A percentile compares a stretch with the other conserved stretches of the same genome.
Evolutionary conservation across 2,797 vertebrate genomes (phyloP).

Genomic region (Pipistrellus pygmaeus): DNA sequence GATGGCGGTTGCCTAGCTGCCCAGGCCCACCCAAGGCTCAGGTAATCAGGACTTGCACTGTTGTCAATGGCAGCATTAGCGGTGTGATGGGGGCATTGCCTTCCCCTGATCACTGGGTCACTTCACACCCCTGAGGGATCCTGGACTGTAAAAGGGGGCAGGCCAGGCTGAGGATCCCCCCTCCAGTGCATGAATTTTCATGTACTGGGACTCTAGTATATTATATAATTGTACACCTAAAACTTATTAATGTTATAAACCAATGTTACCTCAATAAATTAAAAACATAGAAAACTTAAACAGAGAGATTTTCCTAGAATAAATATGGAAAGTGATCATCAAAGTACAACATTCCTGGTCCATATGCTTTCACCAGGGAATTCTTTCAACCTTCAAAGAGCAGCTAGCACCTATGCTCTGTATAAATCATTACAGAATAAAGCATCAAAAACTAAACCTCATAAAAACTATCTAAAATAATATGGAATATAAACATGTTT

Average conservation of each 20-base stretch:
- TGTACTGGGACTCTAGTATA: no score
- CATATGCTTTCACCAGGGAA: not conserved
- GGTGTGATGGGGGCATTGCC: no score
- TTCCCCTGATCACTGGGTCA: no score
- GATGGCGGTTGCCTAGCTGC: no score
- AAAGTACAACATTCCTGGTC: not conserved
- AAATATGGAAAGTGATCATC: not conserved
- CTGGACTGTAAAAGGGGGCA: no score
- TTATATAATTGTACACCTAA: not conserved
- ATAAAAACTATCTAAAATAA: not conserved
- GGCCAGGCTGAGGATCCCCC: no score
- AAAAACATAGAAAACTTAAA: conserved; percentile 4
- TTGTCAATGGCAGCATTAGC: no score
- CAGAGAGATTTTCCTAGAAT: not conserved
- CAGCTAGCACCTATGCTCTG: not conserved
- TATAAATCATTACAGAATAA: not conserved
- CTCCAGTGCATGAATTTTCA: no score
- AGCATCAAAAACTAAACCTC: not conserved
- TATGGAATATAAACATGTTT: not conserved
- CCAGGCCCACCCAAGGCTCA: no score
- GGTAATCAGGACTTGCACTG: no score
- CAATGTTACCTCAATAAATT: not conserved
- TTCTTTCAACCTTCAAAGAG: not conserved
- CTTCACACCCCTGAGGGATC: no score
- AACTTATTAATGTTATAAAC: not conserved